Evolutionary conservation across 2,113 vertebrate genomes (phyloP).

Genomic region (Callorhinus ursinus): DNA sequence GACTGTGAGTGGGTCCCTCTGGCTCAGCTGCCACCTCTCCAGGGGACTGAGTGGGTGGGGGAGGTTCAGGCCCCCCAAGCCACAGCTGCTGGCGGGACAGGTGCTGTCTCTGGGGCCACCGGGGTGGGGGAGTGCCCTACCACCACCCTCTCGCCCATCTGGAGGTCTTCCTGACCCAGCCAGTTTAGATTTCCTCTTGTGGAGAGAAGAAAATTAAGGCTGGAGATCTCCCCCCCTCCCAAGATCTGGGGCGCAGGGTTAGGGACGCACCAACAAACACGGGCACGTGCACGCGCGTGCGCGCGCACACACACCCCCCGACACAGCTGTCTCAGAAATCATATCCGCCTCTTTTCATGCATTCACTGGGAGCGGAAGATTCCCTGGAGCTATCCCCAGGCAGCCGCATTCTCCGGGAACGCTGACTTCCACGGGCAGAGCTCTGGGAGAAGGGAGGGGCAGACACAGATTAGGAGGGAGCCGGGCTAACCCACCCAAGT

Average conservation of each 20-base stretch:
- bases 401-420: background rate
- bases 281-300: background rate
- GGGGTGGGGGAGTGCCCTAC: background rate
- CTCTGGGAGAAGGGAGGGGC: background rate
- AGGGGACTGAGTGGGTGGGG: background rate
- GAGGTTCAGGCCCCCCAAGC: background rate
- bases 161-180: background rate
- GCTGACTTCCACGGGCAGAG: background rate
- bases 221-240: background rate
- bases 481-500: rapidly evolving
- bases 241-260: background rate
- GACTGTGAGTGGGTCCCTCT: background rate
- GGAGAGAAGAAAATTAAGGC: background rate
- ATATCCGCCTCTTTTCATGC: conserved; percentile 16
- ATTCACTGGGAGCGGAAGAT: background rate
- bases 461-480: background rate
- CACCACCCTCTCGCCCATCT: background rate
- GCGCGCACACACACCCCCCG: background rate
- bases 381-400: conserved; percentile 41
- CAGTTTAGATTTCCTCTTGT: background rate
- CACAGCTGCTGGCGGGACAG: conserved; percentile 15
- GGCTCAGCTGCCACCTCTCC: background rate
- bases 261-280: background rate
- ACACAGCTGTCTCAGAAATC: conserved; percentile 63
- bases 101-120: background rate